phyloP scores from a whole-genome alignment of 2,888 invertebrate species.

The Sclerodermus sp. region DNA sequence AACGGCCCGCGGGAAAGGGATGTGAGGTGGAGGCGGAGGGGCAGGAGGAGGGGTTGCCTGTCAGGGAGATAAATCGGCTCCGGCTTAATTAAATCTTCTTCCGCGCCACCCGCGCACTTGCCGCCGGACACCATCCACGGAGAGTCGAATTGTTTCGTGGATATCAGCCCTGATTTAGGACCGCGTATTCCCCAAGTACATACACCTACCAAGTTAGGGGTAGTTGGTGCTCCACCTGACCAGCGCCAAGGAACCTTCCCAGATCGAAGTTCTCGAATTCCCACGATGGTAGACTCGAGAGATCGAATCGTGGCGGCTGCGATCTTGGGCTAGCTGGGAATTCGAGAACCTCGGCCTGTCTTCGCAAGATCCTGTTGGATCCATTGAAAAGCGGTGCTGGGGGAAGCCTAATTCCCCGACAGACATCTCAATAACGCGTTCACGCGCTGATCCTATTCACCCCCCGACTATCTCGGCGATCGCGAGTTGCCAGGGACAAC shows the following conservation, averaged over 20 bases:
- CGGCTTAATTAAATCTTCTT: slow-evolving; percentile 59
- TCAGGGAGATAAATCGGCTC: slow-evolving; percentile 59
- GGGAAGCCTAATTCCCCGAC: slow-evolving; percentile 39
- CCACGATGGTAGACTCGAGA: no score
- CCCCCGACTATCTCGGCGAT: slow-evolving; percentile 41
- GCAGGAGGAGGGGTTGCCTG: slow-evolving; percentile 49
- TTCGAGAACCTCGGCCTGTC: not conserved
- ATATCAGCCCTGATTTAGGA: slow-evolving; percentile 56
- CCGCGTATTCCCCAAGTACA: slow-evolving; percentile 37
- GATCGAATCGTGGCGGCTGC: no score
- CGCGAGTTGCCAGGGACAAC: slow-evolving; percentile 36
- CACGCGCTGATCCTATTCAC: slow-evolving; percentile 27
- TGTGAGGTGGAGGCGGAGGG: slow-evolving; percentile 28
- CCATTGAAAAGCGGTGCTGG: slow-evolving; percentile 1
- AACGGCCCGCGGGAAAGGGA: slow-evolving; percentile 16
- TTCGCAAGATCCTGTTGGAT: slow-evolving; percentile 4
- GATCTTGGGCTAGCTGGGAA: no score
- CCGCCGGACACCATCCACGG: slow-evolving; percentile 44
- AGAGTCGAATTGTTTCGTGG: slow-evolving; percentile 54
- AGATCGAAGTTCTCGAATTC: no score
- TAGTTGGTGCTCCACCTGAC: no score
- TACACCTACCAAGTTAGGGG: no score
- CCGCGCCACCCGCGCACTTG: slow-evolving; percentile 44
- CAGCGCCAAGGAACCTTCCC: no score
- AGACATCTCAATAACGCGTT: slow-evolving; percentile 51